Conservation (phyloP, 2,888 invertebrate genomes). For the Macrosoma leucophasiata region DNA sequence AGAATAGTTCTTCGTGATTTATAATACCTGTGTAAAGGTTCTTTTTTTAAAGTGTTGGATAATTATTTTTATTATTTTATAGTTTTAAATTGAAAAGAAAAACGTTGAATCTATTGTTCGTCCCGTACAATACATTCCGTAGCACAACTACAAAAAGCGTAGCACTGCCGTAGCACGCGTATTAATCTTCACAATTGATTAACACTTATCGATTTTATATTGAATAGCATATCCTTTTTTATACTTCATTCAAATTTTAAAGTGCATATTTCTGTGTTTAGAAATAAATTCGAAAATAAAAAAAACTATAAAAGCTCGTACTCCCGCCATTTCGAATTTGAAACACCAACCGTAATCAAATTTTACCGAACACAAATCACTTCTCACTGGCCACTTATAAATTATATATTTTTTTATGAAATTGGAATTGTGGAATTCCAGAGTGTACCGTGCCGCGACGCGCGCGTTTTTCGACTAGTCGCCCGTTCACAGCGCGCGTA, state of each 20-base stretch:
- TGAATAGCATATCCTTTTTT: constrained; percentile 15
- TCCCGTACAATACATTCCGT: too few species aligned
- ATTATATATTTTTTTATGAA: constrained; percentile 29
- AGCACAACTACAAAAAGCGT: constrained; percentile 30
- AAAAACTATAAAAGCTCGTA: constrained; percentile 46
- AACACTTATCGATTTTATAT: constrained; percentile 24
- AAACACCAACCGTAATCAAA: constrained; percentile 58
- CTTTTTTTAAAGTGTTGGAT: too few species aligned
- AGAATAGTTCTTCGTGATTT: too few species aligned
- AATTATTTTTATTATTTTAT: too few species aligned
- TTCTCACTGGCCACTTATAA: constrained; percentile 46
- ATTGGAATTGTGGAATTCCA: constrained; percentile 39
- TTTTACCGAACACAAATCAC: constrained; percentile 52
- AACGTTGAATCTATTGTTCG: too few species aligned
- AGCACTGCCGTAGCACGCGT: constrained; percentile 44
- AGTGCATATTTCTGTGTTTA: constrained; percentile 20
- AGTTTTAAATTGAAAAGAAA: too few species aligned
- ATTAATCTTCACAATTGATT: constrained; percentile 27
- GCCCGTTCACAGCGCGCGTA: constrained; percentile 28
- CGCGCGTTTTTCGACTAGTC: constrained; percentile 53
- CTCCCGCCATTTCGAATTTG: constrained; percentile 50
- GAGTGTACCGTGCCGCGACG: constrained; percentile 48
- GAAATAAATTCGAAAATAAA: constrained; percentile 27
- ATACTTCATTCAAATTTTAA: constrained; percentile 4
- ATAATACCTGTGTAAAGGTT: too few species aligned